phyloP scores from a whole-genome alignment of 2,888 invertebrate species.

The Horisme vitalbata region DNA sequence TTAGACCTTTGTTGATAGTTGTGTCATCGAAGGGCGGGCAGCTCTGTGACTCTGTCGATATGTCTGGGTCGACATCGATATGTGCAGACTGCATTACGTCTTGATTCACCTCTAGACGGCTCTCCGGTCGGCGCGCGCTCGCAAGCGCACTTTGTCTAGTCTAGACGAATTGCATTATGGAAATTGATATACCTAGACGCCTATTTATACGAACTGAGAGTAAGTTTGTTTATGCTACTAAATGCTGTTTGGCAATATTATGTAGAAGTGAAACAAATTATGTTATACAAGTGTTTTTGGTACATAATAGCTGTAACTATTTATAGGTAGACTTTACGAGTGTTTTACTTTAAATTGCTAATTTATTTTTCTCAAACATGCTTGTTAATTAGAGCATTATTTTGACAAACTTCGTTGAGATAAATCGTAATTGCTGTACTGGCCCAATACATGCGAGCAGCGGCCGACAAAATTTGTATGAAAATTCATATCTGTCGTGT shows the following conservation, averaged over 20 bases:
- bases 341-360: too few species aligned
- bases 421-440: too few species aligned
- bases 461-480: too few species aligned
- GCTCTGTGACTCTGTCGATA: slow-evolving; percentile 24
- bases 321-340: too few species aligned
- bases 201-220: slow-evolving; percentile 55
- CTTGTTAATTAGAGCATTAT: too few species aligned
- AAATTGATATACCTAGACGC: slow-evolving; percentile 65
- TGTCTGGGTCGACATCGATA: slow-evolving; percentile 33
- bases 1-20: slow-evolving; percentile 23
- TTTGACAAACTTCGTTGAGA: too few species aligned
- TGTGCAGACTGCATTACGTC: slow-evolving; percentile 51
- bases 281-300: slow-evolving; percentile 5
- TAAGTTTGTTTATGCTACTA: slow-evolving; percentile 35
- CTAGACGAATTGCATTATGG: slow-evolving; percentile 82
- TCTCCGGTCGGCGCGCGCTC: slow-evolving; percentile 51
- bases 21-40: slow-evolving; percentile 31
- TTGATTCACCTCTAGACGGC: slow-evolving; percentile 70
- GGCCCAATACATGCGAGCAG: too few species aligned
- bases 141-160: slow-evolving; percentile 66
- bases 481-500: too few species aligned
- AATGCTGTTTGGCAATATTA: slow-evolving; percentile 22
- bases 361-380: too few species aligned
- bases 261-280: too few species aligned
- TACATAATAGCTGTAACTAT: too few species aligned